These are phyloP conservation scores for Trichogramma evanescens DNA, from an alignment of 2,888 invertebrate species.

Conservation along the genomic window DNA sequence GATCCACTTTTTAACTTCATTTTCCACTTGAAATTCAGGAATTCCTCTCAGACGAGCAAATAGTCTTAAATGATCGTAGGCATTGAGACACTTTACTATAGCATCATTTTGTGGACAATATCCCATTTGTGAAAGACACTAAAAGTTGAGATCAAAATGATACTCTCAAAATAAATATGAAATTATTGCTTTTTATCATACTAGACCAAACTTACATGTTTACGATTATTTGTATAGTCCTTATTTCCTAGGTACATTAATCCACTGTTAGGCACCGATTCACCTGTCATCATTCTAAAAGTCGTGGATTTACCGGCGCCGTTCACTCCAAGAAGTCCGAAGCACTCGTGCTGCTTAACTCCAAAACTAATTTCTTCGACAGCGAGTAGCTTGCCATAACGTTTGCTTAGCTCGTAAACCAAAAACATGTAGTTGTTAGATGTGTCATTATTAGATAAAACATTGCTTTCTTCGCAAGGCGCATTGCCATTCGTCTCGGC, in stretches of 20 bases:
- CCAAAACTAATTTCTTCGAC: constrained; percentile 70
- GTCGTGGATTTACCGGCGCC: constrained; percentile 85
- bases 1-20: constrained; percentile 56
- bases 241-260: constrained; percentile 35
- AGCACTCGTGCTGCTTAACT: constrained; percentile 70
- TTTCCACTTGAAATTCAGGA: constrained; percentile 39
- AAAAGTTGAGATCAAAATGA: constrained; percentile 21
- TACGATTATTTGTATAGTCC: constrained; percentile 29
- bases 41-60: constrained; percentile 71
- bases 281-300: constrained; percentile 86
- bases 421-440: constrained; percentile 50
- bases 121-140: constrained; percentile 70
- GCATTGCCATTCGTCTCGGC: constrained; percentile 8
- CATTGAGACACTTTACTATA: constrained; percentile 69
- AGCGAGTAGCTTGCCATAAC: constrained; percentile 67
- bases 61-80: constrained; percentile 63
- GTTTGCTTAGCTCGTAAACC: constrained; percentile 62
- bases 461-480: constrained; percentile 15
- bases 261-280: constrained; percentile 51
- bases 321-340: constrained; percentile 76
- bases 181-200: background rate
- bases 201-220: constrained; percentile 26
- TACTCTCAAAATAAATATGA: background rate
- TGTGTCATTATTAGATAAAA: constrained; percentile 8
- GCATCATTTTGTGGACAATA: constrained; percentile 90